Percentiles rank a stretch among this genome's conserved stretches.
phyloP scores from a whole-genome alignment of 2,888 invertebrate species.

The Serrognathus titanus region DNA sequence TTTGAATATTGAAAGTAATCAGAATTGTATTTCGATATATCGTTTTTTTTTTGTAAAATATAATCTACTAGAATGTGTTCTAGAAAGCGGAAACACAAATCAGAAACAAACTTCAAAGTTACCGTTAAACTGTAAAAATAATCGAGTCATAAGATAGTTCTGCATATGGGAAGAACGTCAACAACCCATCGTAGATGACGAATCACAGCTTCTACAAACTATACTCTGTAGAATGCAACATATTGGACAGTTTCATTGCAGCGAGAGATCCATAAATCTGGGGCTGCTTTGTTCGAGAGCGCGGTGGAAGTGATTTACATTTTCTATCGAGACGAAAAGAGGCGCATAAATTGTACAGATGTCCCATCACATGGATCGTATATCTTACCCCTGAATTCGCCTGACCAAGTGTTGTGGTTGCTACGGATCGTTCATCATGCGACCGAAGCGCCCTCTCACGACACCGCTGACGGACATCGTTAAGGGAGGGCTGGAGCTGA shows the following conservation, averaged over 20 bases:
- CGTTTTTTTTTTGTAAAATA: no score
- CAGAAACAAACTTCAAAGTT: no score
- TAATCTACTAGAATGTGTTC: no score
- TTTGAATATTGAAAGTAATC: no score
- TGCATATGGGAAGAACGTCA: constrained; percentile 25
- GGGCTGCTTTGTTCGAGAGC: constrained; percentile 25
- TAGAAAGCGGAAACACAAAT: no score
- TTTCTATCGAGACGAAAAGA: constrained; percentile 45
- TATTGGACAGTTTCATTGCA: constrained; percentile 37
- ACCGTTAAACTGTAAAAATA: no score
- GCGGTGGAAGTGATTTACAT: constrained; percentile 40
- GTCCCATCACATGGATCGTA: constrained; percentile 45
- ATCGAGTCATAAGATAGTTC: constrained; percentile 14
- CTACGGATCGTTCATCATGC: constrained; percentile 41
- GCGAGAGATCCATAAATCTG: constrained; percentile 37
- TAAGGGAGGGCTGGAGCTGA: constrained; percentile 43
- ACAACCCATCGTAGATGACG: constrained; percentile 17
- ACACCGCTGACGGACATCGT: constrained; percentile 41
- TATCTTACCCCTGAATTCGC: constrained; percentile 37
- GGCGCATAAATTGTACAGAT: constrained; percentile 47
- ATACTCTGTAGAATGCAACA: constrained; percentile 27
- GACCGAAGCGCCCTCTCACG: constrained; percentile 28
- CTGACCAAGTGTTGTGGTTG: constrained; percentile 39
- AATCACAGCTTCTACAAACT: constrained; percentile 22
- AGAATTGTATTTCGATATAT: no score